Evolutionary conservation across 2,888 invertebrate genomes (phyloP), one percentile per base, ranked within the genome.

Genomic region (Disparrhopalites patrizii): DNA sequence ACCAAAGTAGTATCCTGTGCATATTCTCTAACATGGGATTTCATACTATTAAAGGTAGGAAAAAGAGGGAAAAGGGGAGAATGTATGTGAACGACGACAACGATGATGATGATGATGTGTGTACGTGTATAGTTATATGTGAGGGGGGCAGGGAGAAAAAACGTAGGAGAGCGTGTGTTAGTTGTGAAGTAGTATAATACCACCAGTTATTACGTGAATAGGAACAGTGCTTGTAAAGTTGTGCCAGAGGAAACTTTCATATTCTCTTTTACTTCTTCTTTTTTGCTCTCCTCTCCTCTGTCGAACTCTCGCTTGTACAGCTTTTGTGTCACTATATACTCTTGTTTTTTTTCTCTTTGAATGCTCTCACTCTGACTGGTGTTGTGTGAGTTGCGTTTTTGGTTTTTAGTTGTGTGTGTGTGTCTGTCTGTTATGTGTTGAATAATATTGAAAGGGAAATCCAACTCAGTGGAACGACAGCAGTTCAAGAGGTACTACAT

Each of bases 391-490:
- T 36, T 36, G 36, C 36, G 18, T 13, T 52, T 13, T 13, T 20
- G n/a, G 18, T n/a, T 2, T 10, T 47, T 15, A 10, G 47, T 7
- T 51, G 51, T 51, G 51, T 51, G 51, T 25, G 51, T 3, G 25
- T 51, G 18, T 57, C 27, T 30, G 27, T 30, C 54, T 25, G 30
- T 25, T 15, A 25, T 27, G 3, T 51, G 62, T 68, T 62, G 61
- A 67, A 68, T 68, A 58, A 62, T 66, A 68, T 64, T 66, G 70
- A 70, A 70, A 68, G 70, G 68, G 70, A 70, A 66, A 65, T 28
- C 38, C 51, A 58, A 51, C 8, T 51, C 54, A 60, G 60, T 54
- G 30, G 13, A 54, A 31, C 30, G 54, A 54, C 31, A 54, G 54
- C 47, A 28, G 47, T 60, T 30, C 27, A 40, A 38, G 43, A 58